phyloP scores from a whole-genome alignment of 2,113 vertebrate genomes.

The Donacobius atricapilla region DNA sequence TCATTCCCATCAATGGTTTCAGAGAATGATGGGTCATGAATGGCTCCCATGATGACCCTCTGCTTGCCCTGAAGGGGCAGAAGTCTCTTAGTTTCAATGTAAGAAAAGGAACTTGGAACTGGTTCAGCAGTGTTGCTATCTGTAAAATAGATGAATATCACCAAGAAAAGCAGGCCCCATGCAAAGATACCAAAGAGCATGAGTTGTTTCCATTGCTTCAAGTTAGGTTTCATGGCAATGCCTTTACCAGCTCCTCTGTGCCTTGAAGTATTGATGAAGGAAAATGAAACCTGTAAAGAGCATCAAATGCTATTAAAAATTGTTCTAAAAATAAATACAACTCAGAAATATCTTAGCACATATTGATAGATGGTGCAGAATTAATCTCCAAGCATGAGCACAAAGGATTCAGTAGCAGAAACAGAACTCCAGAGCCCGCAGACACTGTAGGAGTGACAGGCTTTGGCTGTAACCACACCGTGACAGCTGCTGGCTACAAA shows the following conservation, averaged over 20 bases:
- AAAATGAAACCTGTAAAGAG: conserved; percentile 65
- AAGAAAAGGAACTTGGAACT: conserved; percentile 79
- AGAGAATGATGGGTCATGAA: conserved; percentile 70
- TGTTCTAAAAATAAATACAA: background rate
- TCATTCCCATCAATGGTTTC: conserved; percentile 59
- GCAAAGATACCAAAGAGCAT: conserved; percentile 88
- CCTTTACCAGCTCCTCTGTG: conserved; percentile 39
- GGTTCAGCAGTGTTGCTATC: conserved; percentile 84
- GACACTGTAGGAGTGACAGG: background rate
- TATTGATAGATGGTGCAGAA: background rate
- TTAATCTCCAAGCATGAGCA: background rate
- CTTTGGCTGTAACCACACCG: conserved; percentile 23
- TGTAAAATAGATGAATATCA: conserved; percentile 91
- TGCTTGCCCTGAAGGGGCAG: conserved; percentile 83
- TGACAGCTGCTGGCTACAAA: conserved; percentile 55
- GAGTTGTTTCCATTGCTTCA: conserved; percentile 94
- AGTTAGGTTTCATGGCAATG: conserved; percentile 90
- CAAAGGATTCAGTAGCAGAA: background rate
- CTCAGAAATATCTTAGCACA: background rate
- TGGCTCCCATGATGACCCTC: conserved; percentile 79
- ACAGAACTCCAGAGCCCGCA: conserved; percentile 14
- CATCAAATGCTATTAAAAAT: conserved; percentile 14
- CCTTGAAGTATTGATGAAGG: conserved; percentile 47
- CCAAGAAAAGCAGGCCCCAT: conserved; percentile 90
- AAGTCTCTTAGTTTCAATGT: conserved; percentile 85